Base-by-base conservation (phyloP, 2,113 vertebrate species). In the Mobula hypostoma region DNA sequence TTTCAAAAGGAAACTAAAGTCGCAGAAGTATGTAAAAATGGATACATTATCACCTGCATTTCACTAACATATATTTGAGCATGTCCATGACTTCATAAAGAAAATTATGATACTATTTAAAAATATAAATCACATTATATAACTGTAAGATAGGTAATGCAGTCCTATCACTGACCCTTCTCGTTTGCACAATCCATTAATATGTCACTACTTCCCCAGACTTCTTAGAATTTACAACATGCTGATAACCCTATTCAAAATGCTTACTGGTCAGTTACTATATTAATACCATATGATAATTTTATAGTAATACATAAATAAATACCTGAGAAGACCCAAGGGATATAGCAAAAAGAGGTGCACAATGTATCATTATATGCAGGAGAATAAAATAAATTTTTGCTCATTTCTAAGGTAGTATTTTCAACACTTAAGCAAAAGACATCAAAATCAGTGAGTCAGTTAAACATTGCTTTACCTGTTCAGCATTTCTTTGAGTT, bases 401-500 rank as follows among this genome's bases (percentile, higher is more conserved):
- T 36, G 8, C n/a, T 70, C 68, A 91, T 63, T 70, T 48, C 32
- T 11, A 14, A 17, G 63, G 36, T 15, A 66, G 29, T n/a, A 27
- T 88, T 63, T 72, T 40, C 63, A 74, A 78, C 29, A 66, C 7
- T 21, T 21, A 56, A 79, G 7, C 77, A 27, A 48, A 94, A 61
- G 11, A 29, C 61, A 56, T 14, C 19, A 66, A 63, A 48, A 61
- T 94, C 40, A 61, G 48, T 63, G 66, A 94, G 32, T 94, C 27
- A 56, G 36, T 56, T 27, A 48, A 56, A 93, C 36, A 70, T 12
- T 5, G 21, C 72, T 93, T 93, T 95, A 99, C 98, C 98, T 98
- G 98, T 95, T 99, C 98, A 0, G 97, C 96, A 0, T 94, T 98
- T 96, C 97, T 97, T 95, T 99, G 99, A 74, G 98, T 95, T 95